Evolutionary conservation across 2,113 vertebrate species (phyloP), one percentile per base, ranked within the genome.

Genomic region (Apodemus sylvaticus): DNA sequence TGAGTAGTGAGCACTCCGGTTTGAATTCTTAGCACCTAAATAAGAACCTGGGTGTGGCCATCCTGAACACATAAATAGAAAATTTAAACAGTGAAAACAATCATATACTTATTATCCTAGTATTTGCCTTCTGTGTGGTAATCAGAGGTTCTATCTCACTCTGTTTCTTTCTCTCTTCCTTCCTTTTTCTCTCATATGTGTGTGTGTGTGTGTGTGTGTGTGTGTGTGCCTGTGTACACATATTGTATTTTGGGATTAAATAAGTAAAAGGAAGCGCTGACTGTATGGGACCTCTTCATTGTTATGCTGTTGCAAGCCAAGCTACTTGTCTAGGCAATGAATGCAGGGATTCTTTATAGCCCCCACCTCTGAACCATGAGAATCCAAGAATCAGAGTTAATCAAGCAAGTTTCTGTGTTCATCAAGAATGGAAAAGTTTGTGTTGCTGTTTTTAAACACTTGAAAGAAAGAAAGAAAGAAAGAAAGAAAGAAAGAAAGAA

Each of bases 321-420:
- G 17, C 29, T 36, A 6, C 24, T 12, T 8, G 51, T 20, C 76
- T 14, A 34, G 51, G 48, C 26, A 78, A 89, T 48, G 29, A 22
- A 51, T 13, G 17, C 1, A 34, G 10, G 66, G 17, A 6, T 42
- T 8, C 16, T 0, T 45, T 17, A 20, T 10, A 34, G 60, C 4
- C 8, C 12, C 45, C 34, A 11, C 29, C n/a, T 89, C 58, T 62
- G 74, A 96, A 60, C 1, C 10, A 17, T 76, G 4, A 29, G 55
- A 74, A 79, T 31, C 73, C 39, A 74, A 45, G 58, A 83, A 22
- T 36, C 55, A n/a, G 42, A 68, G 11, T 7, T 24, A 31, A 16
- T 87, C 93, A 91, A 29, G 31, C 51, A 36, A 53, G 74, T 94
- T 66, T 55, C n/a, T 93, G 73, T 78, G 29, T 74, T 73, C 68